These are phyloP conservation scores for Harpagus bidentatus DNA, from an alignment of 2,113 vertebrate species.

Conservation along the genomic window DNA sequence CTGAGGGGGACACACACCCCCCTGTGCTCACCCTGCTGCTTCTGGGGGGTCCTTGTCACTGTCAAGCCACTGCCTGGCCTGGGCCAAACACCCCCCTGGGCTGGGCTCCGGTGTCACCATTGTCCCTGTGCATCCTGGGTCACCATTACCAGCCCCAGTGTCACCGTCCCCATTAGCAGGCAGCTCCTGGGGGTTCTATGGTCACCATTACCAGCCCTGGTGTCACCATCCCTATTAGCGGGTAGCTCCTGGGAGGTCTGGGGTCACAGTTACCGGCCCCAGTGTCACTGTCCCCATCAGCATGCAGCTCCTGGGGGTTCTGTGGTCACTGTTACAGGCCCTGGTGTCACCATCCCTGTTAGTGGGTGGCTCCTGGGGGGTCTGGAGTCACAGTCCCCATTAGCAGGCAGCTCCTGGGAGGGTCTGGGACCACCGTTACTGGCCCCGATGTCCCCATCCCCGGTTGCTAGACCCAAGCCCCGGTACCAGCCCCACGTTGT, in stretches of 20 bases:
- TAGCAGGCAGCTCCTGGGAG: background rate
- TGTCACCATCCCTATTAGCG: background rate
- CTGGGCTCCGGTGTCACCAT: too few species aligned
- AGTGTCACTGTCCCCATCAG: background rate
- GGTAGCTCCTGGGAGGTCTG: background rate
- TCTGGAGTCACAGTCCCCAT: background rate
- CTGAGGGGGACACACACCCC: too few species aligned
- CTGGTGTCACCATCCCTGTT: background rate
- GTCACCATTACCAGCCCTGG: background rate
- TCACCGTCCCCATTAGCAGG: too few species aligned
- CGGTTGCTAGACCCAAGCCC: too few species aligned
- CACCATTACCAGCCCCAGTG: too few species aligned
- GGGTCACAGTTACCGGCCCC: background rate
- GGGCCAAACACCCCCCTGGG: too few species aligned
- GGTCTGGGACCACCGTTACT: background rate
- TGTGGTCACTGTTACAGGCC: background rate
- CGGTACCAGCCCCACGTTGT: background rate
- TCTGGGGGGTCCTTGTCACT: background rate
- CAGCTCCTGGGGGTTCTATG: background rate
- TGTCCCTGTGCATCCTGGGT: too few species aligned
- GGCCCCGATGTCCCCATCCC: background rate
- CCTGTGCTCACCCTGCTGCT: fast-evolving
- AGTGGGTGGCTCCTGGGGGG: background rate
- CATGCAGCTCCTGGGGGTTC: too few species aligned
- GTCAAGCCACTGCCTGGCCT: too few species aligned